These are phyloP conservation scores for Drosophila fungiperda DNA, from an alignment of 2,888 invertebrate genomes.

Conservation along the genomic window DNA sequence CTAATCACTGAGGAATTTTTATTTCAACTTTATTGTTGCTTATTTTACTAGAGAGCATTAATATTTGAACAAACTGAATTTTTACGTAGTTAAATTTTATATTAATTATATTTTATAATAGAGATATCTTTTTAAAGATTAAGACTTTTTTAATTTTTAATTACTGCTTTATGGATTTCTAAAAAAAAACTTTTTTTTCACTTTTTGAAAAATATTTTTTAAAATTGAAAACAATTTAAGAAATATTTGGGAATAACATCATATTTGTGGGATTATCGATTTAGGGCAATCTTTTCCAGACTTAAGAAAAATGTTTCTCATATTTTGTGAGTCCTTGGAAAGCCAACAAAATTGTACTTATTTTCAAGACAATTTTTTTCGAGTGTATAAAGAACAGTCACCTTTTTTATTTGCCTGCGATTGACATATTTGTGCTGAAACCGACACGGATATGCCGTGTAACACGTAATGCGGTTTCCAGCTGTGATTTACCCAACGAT, in stretches of 20 bases:
- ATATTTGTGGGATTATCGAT: neutral
- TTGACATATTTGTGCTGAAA: conserved; percentile 75
- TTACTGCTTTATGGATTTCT: no score
- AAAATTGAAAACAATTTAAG: neutral
- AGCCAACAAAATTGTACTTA: neutral
- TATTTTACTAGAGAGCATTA: neutral
- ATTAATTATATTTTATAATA: no score
- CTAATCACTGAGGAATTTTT: neutral
- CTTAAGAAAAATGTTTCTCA: neutral
- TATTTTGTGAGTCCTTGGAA: neutral
- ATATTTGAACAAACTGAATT: neutral
- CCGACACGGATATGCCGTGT: conserved; percentile 64
- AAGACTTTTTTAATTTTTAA: no score
- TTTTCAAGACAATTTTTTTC: neutral
- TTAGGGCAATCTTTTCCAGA: neutral
- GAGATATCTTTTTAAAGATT: neutral
- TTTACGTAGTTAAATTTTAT: no score
- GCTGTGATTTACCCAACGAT: conserved; percentile 68
- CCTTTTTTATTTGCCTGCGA: conserved; percentile 71
- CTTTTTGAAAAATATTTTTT: neutral
- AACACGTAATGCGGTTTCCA: conserved; percentile 47
- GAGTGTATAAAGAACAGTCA: conserved; percentile 2
- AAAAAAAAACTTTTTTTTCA: neutral
- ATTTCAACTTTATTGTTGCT: neutral
- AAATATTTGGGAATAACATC: neutral